Evolutionary conservation across 2,888 invertebrate genomes (phyloP), one percentile per base, ranked within the genome.

Genomic region (Habrosyne pyritoides): DNA sequence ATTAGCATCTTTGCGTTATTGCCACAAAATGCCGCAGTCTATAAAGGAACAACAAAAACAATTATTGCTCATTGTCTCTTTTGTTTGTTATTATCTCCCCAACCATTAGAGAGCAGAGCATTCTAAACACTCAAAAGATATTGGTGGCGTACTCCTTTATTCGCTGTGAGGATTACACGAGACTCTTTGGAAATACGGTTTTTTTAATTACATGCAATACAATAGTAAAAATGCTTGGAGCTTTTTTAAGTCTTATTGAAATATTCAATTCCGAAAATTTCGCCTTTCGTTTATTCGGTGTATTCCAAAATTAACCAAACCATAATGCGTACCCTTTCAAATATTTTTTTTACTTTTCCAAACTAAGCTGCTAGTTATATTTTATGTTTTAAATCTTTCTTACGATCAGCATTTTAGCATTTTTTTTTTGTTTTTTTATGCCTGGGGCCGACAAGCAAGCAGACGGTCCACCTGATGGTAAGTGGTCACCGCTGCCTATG

Each of bases 31-130:
- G 68, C 68, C 66, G 64, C 67, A 69, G 61, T 61, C 68, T 63
- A 61, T 76, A 77, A 77, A 77, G 63, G 70, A 66, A 69, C 63
- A 69, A 64, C 63, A 62, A 56, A 78, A 79, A 75, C 71, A 73
- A 80, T 81, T 76, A 77, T 77, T 77, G 66, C 64, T 73, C 70
- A 79, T 83, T 84, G 79, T 82, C 68, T 56, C 66, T 62, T 75
- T 78, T 81, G 79, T 83, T 81, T 79, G 75, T 69, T 66, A 71
- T 77, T 75, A 76, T 73, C 72, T 77, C 59, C 55, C 42, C 60
- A 67, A 64, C 66, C 64, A 68, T 73, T 71, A 61, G 53, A 60
- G 61, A 51, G 47, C 47, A 48, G 52, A 54, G 53, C 51, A 53
- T 59, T 60, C 62, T 30, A 59, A 58, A 58, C 60, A 63, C 67